Evolutionary conservation across 1,140 invertebrate species (phyloP).

Genomic region (Hycleus cichorii): DNA sequence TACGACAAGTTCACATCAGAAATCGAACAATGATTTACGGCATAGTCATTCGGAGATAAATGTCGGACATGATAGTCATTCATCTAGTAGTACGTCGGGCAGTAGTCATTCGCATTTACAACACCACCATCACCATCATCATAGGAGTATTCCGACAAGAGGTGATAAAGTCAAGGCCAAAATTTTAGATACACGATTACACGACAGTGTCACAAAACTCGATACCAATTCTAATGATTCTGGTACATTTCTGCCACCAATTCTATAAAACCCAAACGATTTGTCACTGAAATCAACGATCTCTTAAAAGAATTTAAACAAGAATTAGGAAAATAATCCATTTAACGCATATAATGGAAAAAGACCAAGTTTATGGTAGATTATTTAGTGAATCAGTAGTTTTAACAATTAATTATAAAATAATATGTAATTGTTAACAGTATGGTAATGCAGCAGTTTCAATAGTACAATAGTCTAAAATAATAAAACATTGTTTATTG

Average conservation of each 20-base stretch:
- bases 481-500: not conserved
- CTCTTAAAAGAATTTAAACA: not conserved
- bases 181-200: constrained; percentile 34
- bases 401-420: constrained; percentile 2
- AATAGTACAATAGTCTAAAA: not conserved
- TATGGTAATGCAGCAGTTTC: constrained; percentile 8
- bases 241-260: constrained; percentile 58
- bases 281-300: constrained; percentile 12
- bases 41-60: constrained; percentile 40
- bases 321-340: no score
- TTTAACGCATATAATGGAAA: not conserved
- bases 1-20: constrained; percentile 17
- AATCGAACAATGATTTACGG: constrained; percentile 27
- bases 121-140: constrained; percentile 8
- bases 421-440: constrained; percentile 10
- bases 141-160: constrained; percentile 30
- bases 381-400: no score
- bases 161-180: constrained; percentile 38
- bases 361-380: constrained; percentile 9
- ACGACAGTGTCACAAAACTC: constrained; percentile 34
- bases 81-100: constrained; percentile 33
- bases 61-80: constrained; percentile 34
- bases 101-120: constrained; percentile 31
- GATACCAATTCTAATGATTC: constrained; percentile 57
- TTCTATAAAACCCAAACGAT: constrained; percentile 40